Evolutionary conservation across 2,888 invertebrate species (phyloP).

Genomic region (Trichogramma dendrolimi): DNA sequence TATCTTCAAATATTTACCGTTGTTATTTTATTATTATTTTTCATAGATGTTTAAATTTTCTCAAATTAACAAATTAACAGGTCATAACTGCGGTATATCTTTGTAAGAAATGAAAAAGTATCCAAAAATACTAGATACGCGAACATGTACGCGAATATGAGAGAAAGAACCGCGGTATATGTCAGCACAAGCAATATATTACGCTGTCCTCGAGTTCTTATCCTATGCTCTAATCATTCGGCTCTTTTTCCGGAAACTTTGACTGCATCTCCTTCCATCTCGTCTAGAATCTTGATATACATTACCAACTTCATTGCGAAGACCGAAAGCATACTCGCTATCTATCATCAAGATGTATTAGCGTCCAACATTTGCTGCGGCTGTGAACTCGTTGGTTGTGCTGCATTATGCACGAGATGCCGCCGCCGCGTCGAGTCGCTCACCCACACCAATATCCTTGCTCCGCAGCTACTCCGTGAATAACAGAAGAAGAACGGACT

Average conservation of each 20-base stretch:
- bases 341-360: conserved; percentile 53
- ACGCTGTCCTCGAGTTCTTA: too few species aligned
- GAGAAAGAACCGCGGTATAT: too few species aligned
- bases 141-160: too few species aligned
- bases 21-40: too few species aligned
- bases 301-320: conserved; percentile 46
- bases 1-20: not conserved
- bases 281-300: conserved; percentile 21
- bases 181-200: too few species aligned
- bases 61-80: too few species aligned
- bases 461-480: not conserved
- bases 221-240: not conserved
- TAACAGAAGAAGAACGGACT: too few species aligned
- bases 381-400: conserved; percentile 43
- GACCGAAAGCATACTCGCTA: conserved; percentile 51
- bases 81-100: too few species aligned
- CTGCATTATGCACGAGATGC: conserved; percentile 50
- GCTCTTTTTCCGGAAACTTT: not conserved
- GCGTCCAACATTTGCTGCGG: conserved; percentile 48
- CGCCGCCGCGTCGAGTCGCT: not conserved
- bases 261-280: conserved; percentile 2
- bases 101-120: too few species aligned
- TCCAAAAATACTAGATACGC: too few species aligned
- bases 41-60: too few species aligned
- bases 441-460: conserved; percentile 13